These are phyloP conservation scores for Galemys pyrenaicus DNA, from an alignment of 2,113 vertebrate species.

Conservation along the genomic window DNA sequence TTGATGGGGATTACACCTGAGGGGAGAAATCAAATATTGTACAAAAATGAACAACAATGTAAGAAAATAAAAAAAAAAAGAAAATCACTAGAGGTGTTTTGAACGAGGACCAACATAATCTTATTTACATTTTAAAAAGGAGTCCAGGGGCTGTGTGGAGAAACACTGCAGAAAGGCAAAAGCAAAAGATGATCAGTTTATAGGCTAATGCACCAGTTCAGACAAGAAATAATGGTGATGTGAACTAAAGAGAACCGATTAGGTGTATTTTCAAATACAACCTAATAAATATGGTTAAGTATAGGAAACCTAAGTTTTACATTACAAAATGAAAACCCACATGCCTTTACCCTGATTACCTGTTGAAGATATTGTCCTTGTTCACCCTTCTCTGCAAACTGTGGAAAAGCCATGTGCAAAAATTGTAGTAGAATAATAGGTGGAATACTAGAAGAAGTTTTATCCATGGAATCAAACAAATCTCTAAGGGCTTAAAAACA, in stretches of 20 bases:
- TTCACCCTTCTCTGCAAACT: conserved; percentile 98
- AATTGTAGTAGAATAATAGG: conserved; percentile 99
- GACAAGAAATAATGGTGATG: background rate
- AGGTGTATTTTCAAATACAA: background rate
- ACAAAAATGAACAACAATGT: too few relatives aligned
- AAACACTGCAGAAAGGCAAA: background rate
- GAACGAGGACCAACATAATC: background rate
- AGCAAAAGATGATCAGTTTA: background rate
- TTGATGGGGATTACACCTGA: too few relatives aligned
- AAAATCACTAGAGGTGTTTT: background rate
- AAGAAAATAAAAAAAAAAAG: background rate
- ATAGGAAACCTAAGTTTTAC: background rate
- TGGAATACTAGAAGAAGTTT: conserved; percentile 98
- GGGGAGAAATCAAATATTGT: too few relatives aligned
- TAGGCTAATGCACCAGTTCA: background rate
- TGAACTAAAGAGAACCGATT: background rate
- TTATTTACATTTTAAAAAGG: background rate
- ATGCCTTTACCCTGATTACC: conserved; percentile 82
- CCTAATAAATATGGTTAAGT: background rate
- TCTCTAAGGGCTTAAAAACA: conserved; percentile 94
- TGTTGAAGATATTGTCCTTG: conserved; percentile 99
- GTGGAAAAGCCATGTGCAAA: conserved; percentile 99
- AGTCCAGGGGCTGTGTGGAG: background rate
- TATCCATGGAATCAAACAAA: conserved; percentile 99
- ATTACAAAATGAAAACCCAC: conserved; percentile 19